A percentile compares a stretch with the other conserved stretches of the same genome.
These are phyloP conservation scores for Scaptomyza cyrtandrae DNA, from an alignment of 2,888 invertebrate genomes.

Conservation along the genomic window DNA sequence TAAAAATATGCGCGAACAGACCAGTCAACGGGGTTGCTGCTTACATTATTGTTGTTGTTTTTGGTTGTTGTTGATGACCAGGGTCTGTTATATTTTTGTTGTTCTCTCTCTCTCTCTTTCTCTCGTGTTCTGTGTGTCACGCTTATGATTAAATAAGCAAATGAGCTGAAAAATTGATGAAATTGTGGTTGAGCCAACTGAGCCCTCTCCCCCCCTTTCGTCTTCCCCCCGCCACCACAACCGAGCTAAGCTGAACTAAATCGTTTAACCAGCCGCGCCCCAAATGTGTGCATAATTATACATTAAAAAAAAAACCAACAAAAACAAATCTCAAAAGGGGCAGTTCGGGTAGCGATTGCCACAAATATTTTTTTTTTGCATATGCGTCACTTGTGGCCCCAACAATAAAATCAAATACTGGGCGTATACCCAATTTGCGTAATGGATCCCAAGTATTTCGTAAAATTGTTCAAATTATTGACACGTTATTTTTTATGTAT, in stretches of 20 bases:
- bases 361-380: constrained; percentile 34
- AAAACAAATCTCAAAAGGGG: constrained; percentile 46
- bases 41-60: background rate
- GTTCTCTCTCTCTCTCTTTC: background rate
- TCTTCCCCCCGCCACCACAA: background rate
- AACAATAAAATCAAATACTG: constrained; percentile 48
- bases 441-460: constrained; percentile 18
- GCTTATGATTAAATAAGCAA: constrained; percentile 82
- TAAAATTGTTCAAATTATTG: constrained; percentile 40
- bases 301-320: background rate
- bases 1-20: constrained; percentile 69
- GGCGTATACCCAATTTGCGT: constrained; percentile 68
- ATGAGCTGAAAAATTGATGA: constrained; percentile 79
- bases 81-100: constrained; percentile 10
- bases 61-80: constrained; percentile 33
- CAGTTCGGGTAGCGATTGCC: constrained; percentile 15
- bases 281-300: background rate
- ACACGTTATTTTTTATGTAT: constrained; percentile 9
- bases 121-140: constrained; percentile 63
- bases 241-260: background rate
- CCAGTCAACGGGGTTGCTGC: constrained; percentile 59
- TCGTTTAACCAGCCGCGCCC: constrained; percentile 66
- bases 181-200: constrained; percentile 56
- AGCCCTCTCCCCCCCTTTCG: background rate
- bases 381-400: constrained; percentile 63